Evolutionary conservation across 2,888 invertebrate genomes (phyloP).

Genomic region (Drosophila atripex): DNA sequence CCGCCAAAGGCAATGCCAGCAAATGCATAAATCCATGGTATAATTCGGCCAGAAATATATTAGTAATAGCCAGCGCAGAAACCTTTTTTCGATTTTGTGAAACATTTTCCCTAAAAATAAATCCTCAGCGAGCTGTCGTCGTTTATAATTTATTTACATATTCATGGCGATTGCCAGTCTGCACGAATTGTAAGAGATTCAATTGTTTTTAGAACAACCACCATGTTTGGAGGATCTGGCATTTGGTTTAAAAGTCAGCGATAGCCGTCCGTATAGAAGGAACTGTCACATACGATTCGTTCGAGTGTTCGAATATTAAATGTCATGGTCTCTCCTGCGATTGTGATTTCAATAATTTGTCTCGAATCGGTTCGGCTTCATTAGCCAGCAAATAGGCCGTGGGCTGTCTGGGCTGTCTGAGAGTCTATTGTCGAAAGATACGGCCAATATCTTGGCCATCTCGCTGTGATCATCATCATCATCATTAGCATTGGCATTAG

Average conservation of each 20-base stretch:
- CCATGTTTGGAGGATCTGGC: constrained; percentile 39
- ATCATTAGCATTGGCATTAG: background rate
- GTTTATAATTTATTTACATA: constrained; percentile 40
- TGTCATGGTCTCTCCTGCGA: constrained; percentile 38
- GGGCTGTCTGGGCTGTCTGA: constrained; percentile 39
- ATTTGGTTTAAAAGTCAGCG: constrained; percentile 46
- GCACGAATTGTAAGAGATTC: constrained; percentile 22
- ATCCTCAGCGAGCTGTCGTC: constrained; percentile 6
- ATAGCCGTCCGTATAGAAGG: too few relatives aligned
- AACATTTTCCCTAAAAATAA: constrained; percentile 29
- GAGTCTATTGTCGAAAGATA: too few relatives aligned
- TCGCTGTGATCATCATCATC: constrained; percentile 24
- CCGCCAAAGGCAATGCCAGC: constrained; percentile 8
- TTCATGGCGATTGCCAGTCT: constrained; percentile 17
- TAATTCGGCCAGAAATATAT: constrained; percentile 19
- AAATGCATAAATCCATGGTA: constrained; percentile 31
- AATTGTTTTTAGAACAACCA: constrained; percentile 17
- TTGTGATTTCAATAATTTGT: constrained; percentile 22
- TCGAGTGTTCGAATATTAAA: constrained; percentile 19
- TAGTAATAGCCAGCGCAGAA: background rate
- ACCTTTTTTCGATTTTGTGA: too few relatives aligned
- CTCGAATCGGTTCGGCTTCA: constrained; percentile 48
- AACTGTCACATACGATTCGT: constrained; percentile 26
- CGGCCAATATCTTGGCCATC: constrained; percentile 12
- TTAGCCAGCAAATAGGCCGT: constrained; percentile 42